phyloP scores from a whole-genome alignment of 2,113 vertebrate species.

The Phaethornis superciliosus region DNA sequence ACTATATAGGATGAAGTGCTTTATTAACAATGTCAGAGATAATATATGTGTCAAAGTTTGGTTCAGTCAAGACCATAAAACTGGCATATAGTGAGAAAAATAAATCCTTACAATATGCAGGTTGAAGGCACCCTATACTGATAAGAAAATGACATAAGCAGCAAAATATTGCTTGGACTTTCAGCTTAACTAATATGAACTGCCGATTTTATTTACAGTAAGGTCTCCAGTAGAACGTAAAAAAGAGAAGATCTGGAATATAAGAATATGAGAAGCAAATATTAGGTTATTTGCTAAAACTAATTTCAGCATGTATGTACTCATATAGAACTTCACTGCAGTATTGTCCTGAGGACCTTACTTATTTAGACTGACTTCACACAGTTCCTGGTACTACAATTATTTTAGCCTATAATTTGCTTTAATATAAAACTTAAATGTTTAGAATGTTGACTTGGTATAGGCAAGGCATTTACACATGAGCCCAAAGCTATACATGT shows the following conservation, averaged over 20 bases:
- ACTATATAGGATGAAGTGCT: not conserved
- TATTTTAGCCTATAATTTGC: not conserved
- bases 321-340: not conserved
- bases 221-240: not conserved
- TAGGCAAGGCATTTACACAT: not conserved
- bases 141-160: not conserved
- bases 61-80: not conserved
- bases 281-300: not conserved
- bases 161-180: fast-evolving
- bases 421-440: not conserved
- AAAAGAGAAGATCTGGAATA: not conserved
- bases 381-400: fast-evolving
- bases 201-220: not conserved
- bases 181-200: not conserved
- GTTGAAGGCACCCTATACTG: not conserved
- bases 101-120: not conserved
- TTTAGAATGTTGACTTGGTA: not conserved
- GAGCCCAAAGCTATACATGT: fast-evolving
- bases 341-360: not conserved
- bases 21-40: not conserved
- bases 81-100: not conserved
- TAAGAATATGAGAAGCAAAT: not conserved
- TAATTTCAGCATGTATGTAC: not conserved
- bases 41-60: not conserved
- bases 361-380: not conserved